Evolutionary conservation across 2,113 vertebrate species (phyloP), one percentile per base, ranked within the genome.

Genomic region (Sceloporus tristichus): DNA sequence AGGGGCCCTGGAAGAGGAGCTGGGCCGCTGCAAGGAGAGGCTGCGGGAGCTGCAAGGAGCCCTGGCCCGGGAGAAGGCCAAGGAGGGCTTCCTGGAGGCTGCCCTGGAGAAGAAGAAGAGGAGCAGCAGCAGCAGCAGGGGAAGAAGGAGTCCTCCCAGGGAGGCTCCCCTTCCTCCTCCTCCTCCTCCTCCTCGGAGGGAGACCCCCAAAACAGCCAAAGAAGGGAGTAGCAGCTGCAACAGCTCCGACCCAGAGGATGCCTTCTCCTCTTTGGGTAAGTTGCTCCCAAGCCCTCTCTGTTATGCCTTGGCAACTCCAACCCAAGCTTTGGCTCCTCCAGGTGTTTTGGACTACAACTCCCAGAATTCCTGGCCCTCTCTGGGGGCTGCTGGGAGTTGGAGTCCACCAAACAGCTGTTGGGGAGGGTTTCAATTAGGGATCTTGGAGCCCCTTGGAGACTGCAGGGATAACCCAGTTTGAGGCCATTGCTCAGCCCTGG

Each of bases 231-330:
- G 98, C 88, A 95, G 97, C 8, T 96, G 95, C 95, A 91, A 97
- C 93, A 98, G 98, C 96, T 99, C 98, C 0, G 98, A 98, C 94
- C 98, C 97, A 54, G 98, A 99, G 18, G 98, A 98, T 93, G 94
- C 94, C 75, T 97, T 96, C 75, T 97, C 96, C 19, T 98, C 98
- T 10, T 95, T 96, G 97, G 98, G 98, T 98, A 97, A 90, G 95
- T 65, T 38, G 38, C 34, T 40, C 21, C 40, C 1, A 34, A 34
- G 34, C 34, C 34, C 34, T 34, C 34, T 34, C 34, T 34, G 34
- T 34, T 34, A 34, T 34, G 34, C 34, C 34, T 34, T 34, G 34
- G 34, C 34, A 34, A 34, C 34, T 34, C 34, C 34, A 34, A 34
- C 34, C 34, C 34, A 34, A 34, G 34, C 34, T 34, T 34, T 34